Base-by-base conservation (phyloP, 1,140 invertebrate species). In the Pissodes strobi region DNA sequence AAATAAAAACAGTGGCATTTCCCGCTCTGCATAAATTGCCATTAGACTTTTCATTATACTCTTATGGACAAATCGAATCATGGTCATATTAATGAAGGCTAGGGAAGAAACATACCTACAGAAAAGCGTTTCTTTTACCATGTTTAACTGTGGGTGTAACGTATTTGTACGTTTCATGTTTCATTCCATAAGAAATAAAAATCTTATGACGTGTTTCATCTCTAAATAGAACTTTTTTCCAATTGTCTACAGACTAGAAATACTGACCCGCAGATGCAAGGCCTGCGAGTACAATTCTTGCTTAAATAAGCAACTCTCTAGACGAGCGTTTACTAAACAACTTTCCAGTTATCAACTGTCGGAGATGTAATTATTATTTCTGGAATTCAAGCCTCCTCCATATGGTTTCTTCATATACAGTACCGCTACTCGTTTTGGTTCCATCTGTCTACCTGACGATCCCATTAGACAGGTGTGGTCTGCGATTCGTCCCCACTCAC, bases 1-100 rank as follows among this genome's bases (percentile, higher is more conserved):
- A 15, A 15, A 15, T 6, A 45, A 45, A 45, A 45, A 13, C 41
- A 45, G 18, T 45, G 41, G 41, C 41, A 45, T 45, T 45, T 45
- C n/a, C 18, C 15, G 13, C 13, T 45, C 15, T 45, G 41, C 8
- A 45, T 45, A 45, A 19, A 15, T 5, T 5, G 13, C 8, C n/a
- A n/a, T n/a, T n/a, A n/a, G n/a, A n/a, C n/a, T n/a, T n/a, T n/a
- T n/a, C n/a, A n/a, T n/a, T n/a, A n/a, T 45, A 45, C 13, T 13
- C 41, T 15, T 45, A 45, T 45, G 13, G 13, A 45, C 15, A 45
- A 45, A 45, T 45, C n/a, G 8, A 19, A 9, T 13, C 41, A 15
- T 15, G n/a, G n/a, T 19, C 15, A 9, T 8, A 8, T 34, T 34
- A 34, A 34, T 34, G n/a, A 34, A 34, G 30, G 6, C 8, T 45